These are phyloP conservation scores for Leucophenga maculata DNA, from an alignment of 2,888 invertebrate genomes.

Conservation along the genomic window DNA sequence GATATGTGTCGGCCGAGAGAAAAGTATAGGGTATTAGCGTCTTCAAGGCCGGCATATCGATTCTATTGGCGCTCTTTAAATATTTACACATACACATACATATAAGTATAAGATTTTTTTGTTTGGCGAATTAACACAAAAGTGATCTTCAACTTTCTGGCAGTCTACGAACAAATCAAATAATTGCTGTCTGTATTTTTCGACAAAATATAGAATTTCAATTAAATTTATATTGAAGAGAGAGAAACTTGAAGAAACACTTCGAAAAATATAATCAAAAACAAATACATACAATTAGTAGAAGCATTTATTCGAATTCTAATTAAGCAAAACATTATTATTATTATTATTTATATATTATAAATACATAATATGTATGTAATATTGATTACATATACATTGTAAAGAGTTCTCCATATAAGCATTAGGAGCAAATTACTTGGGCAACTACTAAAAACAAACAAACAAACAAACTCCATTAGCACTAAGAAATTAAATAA, in stretches of 20 bases:
- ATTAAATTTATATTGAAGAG: slow-evolving; percentile 34
- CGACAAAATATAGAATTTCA: slow-evolving; percentile 50
- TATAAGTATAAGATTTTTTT: slow-evolving; percentile 43
- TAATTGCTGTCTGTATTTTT: slow-evolving; percentile 54
- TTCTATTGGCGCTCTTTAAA: slow-evolving; percentile 21
- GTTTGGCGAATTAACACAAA: slow-evolving; percentile 45
- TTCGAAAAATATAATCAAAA: slow-evolving; percentile 10
- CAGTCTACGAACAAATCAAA: slow-evolving; percentile 51
- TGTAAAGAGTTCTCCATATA: slow-evolving; percentile 12
- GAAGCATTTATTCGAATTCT: not conserved
- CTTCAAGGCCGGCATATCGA: slow-evolving; percentile 26
- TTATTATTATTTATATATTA: no score
- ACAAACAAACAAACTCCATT: slow-evolving; percentile 23
- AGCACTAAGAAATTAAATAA: slow-evolving; percentile 25
- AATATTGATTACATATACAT: slow-evolving; percentile 13
- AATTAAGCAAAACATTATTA: not conserved
- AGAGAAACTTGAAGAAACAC: slow-evolving; percentile 13
- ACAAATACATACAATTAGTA: not conserved
- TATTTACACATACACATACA: slow-evolving; percentile 12
- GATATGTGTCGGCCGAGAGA: not conserved
- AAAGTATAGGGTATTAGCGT: no score
- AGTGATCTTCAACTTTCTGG: slow-evolving; percentile 49
- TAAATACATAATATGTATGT: slow-evolving; percentile 26
- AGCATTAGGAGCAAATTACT: not conserved
- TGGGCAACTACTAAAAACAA: not conserved